A percentile compares a stretch with the other conserved stretches of the same genome.
Evolutionary conservation across 2,888 invertebrate genomes (phyloP).

Genomic region (Gibbula magus): DNA sequence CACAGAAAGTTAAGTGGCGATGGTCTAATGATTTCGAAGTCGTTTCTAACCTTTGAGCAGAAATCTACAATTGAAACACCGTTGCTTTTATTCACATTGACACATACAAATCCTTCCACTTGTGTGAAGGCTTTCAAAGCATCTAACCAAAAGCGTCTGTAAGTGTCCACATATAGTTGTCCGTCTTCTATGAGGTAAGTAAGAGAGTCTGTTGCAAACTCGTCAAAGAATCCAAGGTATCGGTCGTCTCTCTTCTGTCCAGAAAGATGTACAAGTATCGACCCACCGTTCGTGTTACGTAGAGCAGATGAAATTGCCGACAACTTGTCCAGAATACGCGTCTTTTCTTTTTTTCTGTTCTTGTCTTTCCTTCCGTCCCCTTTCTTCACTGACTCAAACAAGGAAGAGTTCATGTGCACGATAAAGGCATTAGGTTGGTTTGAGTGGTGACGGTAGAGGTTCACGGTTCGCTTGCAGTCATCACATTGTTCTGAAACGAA

Average conservation of each 20-base stretch:
- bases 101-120: background rate
- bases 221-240: background rate
- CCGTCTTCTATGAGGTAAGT: background rate
- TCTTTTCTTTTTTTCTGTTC: too few species aligned
- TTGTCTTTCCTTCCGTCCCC: too few species aligned
- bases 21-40: background rate
- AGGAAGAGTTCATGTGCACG: too few species aligned
- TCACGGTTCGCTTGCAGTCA: too few species aligned
- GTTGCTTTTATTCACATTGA: background rate
- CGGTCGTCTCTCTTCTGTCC: background rate
- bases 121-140: background rate
- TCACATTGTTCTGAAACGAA: too few species aligned
- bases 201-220: background rate
- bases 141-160: background rate
- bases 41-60: background rate
- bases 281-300: background rate
- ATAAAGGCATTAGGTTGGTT: too few species aligned
- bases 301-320: background rate
- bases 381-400: too few species aligned
- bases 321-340: background rate
- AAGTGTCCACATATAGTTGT: background rate
- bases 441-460: too few species aligned
- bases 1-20: background rate
- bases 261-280: background rate
- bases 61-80: background rate